Conservation (phyloP, 2,113 vertebrate species). For the Sinocyclocheilus anshuiensis region DNA sequence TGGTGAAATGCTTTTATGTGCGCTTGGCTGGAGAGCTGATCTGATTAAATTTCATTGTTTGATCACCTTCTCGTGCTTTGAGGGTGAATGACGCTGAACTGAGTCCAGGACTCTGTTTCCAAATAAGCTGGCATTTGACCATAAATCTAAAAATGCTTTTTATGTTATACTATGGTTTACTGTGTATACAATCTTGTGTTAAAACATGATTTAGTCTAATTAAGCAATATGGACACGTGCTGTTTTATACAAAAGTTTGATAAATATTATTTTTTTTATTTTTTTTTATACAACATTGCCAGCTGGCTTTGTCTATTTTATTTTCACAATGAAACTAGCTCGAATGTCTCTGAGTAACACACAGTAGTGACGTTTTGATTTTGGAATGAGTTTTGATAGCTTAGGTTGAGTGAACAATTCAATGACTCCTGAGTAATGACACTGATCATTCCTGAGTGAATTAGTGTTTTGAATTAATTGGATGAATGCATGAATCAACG, state of each 20-base stretch:
- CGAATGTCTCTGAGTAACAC: too few relatives aligned
- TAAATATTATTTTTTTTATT: too few relatives aligned
- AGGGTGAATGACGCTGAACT: conserved; percentile 41
- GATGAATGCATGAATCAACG: background rate
- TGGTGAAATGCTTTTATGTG: conserved; percentile 74
- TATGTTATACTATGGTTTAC: background rate
- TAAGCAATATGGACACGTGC: background rate
- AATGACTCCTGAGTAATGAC: background rate
- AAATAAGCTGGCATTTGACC: conserved; percentile 14
- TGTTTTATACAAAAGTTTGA: too few relatives aligned
- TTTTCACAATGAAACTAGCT: too few relatives aligned
- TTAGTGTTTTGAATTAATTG: background rate
- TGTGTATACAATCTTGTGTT: background rate
- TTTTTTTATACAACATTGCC: too few relatives aligned
- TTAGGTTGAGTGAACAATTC: background rate
- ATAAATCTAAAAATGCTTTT: background rate
- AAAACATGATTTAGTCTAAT: background rate
- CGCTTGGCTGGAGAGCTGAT: conserved; percentile 68
- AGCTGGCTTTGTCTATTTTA: too few relatives aligned
- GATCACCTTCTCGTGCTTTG: conserved; percentile 73
- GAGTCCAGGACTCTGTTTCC: background rate
- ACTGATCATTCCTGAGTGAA: background rate
- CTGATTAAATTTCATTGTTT: conserved; percentile 80
- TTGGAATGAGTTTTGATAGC: background rate
- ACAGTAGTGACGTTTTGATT: too few relatives aligned